Percentiles rank a stretch among this genome's conserved stretches.
phyloP scores from a whole-genome alignment of 1,140 invertebrate species.

The Carposina sasakii region DNA sequence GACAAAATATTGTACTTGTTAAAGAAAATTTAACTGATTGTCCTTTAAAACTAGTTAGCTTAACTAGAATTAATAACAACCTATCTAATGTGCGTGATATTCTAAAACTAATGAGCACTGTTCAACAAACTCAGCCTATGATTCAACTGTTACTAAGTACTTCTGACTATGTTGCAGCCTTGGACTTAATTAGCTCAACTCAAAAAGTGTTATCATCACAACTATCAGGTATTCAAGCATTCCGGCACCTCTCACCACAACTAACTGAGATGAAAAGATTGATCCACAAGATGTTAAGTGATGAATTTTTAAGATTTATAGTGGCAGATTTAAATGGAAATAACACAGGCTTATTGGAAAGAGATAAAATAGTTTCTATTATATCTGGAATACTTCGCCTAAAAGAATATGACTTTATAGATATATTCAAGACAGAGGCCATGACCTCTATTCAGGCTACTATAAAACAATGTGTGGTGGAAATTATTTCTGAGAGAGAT shows the following conservation, averaged over 20 bases:
- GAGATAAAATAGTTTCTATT: conserved; percentile 91
- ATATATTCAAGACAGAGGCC: conserved; percentile 91
- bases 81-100: conserved; percentile 79
- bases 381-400: conserved; percentile 91
- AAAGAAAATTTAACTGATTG: conserved; percentile 86
- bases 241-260: conserved; percentile 95
- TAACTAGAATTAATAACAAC: conserved; percentile 77
- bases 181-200: conserved; percentile 97
- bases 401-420: conserved; percentile 90
- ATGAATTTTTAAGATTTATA: conserved; percentile 95
- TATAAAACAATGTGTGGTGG: conserved; percentile 91
- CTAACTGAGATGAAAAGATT: conserved; percentile 96
- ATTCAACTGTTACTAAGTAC: conserved; percentile 95
- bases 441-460: conserved; percentile 90
- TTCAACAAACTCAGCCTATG: conserved; percentile 98
- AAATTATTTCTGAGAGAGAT: conserved; percentile 81
- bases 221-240: conserved; percentile 92
- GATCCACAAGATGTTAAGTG: conserved; percentile 97
- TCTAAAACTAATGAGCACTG: conserved; percentile 93
- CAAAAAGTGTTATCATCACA: conserved; percentile 95
- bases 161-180: conserved; percentile 96
- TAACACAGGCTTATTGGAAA: conserved; percentile 77
- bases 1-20: conserved; percentile 79
- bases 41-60: conserved; percentile 84
- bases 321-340: conserved; percentile 92